Percentiles rank a stretch among this genome's conserved stretches.
These are phyloP conservation scores for Sphinx pinastri DNA, from an alignment of 2,888 invertebrate species.

Conservation along the genomic window DNA sequence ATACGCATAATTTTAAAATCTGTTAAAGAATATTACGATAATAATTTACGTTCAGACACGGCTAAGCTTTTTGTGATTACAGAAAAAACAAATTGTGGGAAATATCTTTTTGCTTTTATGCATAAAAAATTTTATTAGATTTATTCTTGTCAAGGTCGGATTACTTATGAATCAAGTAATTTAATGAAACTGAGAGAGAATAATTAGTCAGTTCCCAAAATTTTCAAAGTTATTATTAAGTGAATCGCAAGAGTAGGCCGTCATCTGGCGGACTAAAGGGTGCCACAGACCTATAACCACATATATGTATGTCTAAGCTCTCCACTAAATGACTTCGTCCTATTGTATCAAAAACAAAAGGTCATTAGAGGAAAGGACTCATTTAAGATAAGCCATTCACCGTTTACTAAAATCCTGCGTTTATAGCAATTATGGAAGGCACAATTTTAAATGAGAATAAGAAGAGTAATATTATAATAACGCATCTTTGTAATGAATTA, in stretches of 20 bases:
- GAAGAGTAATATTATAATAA: too few relatives aligned
- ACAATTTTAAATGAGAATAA: background rate
- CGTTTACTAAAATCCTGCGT: constrained; percentile 25
- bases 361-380: constrained; percentile 50
- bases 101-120: background rate
- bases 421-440: constrained; percentile 13
- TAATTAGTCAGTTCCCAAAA: constrained; percentile 77
- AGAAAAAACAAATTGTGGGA: constrained; percentile 4
- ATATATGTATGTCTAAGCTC: background rate
- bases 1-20: background rate
- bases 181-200: constrained; percentile 74
- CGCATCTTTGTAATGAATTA: background rate
- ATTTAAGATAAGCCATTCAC: constrained; percentile 40
- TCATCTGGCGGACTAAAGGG: constrained; percentile 63
- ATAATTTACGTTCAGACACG: constrained; percentile 4
- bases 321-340: constrained; percentile 36
- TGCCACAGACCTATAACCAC: constrained; percentile 8
- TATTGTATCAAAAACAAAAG: constrained; percentile 55
- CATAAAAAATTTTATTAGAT: constrained; percentile 22
- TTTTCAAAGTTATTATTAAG: constrained; percentile 81
- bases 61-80: background rate
- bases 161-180: constrained; percentile 55
- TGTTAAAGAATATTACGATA: constrained; percentile 1
- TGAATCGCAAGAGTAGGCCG: constrained; percentile 71
- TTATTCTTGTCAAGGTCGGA: constrained; percentile 52